Evolutionary conservation across 2,888 invertebrate genomes (phyloP), one percentile per base, ranked within the genome.

Genomic region (Tenthredo scrophulariae): DNA sequence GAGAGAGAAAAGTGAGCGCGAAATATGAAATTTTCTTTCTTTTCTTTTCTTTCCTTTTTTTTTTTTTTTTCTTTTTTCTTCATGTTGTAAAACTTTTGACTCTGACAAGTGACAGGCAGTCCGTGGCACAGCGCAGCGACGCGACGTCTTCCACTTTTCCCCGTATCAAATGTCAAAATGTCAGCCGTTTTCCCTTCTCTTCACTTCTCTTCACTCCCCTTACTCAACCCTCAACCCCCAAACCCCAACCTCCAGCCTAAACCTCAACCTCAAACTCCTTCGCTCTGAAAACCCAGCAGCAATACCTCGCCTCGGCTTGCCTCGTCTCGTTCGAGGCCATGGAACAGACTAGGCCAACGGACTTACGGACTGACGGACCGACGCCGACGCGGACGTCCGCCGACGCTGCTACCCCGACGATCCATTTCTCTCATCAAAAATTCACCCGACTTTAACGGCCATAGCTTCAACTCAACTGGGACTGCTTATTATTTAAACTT

Each of bases 61-160:
- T 54, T n/a, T 54, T 15, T 50, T 33, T 77, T 62, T 40, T 13
- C 29, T 67, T 46, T 33, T 10, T 15, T 89, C 90, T 90, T 89
- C 87, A 86, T 86, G 87, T 88, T 87, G 90, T 89, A 88, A 90
- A 92, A 92, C 89, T 92, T 91, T 90, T 88, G 88, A 88, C 87
- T 86, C 87, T 89, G 90, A 92, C 91, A 89, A 88, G 89, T 91
- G 91, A 91, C 91, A 91, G 91, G 46, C 91, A 91, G 91, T 91
- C 91, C 91, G 91, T 90, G 88, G 87, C 87, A 88, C 37, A 22
- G 40, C 79, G 37, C 72, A n/a, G 40, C 72, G 37, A n/a, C 37
- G 40, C 40, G 86, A 85, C 83, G 85, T 85, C 85, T 72, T 77
- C 33, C 85, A 85, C 67, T 85, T 82, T 70, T 54, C 58, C 83